These are phyloP conservation scores for Centropyge bicolor DNA, from an alignment of 2,797 vertebrate species.

Conservation along the genomic window DNA sequence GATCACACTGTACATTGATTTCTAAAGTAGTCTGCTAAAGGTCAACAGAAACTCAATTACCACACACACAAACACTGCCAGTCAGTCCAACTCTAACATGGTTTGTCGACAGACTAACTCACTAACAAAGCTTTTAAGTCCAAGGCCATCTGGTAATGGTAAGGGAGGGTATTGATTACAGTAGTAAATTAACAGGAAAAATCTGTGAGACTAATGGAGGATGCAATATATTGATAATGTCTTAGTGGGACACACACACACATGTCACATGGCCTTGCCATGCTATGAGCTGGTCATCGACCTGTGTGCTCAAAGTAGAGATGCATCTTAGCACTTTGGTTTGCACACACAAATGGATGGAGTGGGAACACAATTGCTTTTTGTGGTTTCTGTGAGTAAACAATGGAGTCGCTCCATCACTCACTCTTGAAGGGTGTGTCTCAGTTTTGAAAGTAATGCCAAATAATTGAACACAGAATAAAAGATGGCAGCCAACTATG, in stretches of 20 bases:
- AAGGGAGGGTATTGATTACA: conserved; percentile 69
- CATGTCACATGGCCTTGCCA: conserved; percentile 42
- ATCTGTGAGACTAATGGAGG: conserved; percentile 74
- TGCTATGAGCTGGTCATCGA: conserved; percentile 55
- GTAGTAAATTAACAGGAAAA: conserved; percentile 64
- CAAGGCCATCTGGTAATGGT: conserved; percentile 68
- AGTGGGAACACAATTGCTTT: not conserved
- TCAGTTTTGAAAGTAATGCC: not conserved
- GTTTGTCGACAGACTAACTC: conserved; percentile 59
- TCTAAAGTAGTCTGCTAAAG: conserved; percentile 57
- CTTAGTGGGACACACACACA: conserved; percentile 55
- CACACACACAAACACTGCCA: conserved; percentile 26
- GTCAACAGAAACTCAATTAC: conserved; percentile 65
- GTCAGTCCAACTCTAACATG: conserved; percentile 40
- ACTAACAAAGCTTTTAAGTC: conserved; percentile 76
- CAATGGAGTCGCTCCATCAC: not conserved
- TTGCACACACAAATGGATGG: conserved; percentile 11
- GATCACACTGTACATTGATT: conserved; percentile 43
- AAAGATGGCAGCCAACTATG: not conserved
- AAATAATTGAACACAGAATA: not conserved
- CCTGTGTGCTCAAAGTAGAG: conserved; percentile 19
- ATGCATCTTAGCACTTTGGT: conserved; percentile 37
- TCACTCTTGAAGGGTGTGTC: not conserved
- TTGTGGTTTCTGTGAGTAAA: conserved; percentile 28
- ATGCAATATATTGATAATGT: conserved; percentile 70